Percentiles rank a stretch among this genome's conserved stretches.
These are phyloP conservation scores for Caenorhabditis remanei DNA, from an alignment of 1,140 invertebrate genomes.

Conservation along the genomic window DNA sequence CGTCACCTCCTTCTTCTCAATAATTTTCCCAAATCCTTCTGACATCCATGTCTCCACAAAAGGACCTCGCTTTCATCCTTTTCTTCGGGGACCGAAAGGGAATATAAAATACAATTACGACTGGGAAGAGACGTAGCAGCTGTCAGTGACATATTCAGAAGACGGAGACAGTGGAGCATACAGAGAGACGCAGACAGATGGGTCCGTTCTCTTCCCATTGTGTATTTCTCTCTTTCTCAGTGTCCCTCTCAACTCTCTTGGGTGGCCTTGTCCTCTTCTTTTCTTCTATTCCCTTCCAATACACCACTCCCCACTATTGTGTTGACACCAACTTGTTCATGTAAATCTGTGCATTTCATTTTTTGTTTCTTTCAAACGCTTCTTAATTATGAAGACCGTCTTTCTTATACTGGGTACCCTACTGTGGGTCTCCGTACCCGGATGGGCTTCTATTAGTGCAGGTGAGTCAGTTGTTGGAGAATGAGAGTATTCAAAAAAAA, in stretches of 20 bases:
- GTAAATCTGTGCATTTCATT: background rate
- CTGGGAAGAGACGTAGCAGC: background rate
- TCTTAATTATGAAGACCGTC: no score
- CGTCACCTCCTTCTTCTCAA: no score
- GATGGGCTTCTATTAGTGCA: background rate
- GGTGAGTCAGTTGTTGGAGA: background rate
- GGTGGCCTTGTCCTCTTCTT: background rate
- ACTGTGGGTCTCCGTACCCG: background rate
- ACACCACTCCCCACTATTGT: background rate
- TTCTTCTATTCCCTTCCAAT: background rate
- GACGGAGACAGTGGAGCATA: background rate
- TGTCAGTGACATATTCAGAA: conserved; percentile 17
- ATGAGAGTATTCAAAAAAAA: background rate
- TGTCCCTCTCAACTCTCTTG: background rate
- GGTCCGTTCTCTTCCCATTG: background rate
- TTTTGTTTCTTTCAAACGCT: background rate
- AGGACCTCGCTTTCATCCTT: no score
- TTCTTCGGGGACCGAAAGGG: background rate
- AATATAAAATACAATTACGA: conserved; percentile 19
- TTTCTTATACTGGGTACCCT: no score
- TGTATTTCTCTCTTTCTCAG: background rate
- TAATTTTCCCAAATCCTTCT: no score
- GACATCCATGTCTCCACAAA: no score
- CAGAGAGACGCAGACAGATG: background rate
- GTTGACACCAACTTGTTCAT: conserved; percentile 35